Conservation (phyloP, 2,888 invertebrate genomes). For the Frankliniella fusca region DNA sequence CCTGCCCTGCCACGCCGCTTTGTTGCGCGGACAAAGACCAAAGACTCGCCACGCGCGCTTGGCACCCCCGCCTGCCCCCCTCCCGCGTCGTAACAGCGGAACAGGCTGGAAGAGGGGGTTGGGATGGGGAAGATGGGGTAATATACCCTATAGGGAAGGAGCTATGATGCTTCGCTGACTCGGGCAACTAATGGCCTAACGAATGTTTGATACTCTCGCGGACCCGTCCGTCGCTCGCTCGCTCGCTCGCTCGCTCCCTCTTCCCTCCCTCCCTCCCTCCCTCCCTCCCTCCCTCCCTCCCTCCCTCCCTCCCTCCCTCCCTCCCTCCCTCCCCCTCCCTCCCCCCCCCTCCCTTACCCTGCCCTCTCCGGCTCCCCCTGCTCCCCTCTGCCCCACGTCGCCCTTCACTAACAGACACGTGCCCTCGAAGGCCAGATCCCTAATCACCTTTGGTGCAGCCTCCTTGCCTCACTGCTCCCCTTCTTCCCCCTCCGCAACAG, state of each 20-base stretch:
- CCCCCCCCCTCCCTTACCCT: background rate
- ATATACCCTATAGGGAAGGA: too few species aligned
- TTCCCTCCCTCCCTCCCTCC: background rate
- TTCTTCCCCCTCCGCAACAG: background rate
- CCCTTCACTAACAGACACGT: too few species aligned
- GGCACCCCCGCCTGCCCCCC: too few species aligned
- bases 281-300: background rate
- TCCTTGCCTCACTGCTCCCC: background rate
- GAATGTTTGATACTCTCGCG: background rate
- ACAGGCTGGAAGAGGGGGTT: too few species aligned
- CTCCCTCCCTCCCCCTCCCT: background rate
- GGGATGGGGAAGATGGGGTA: too few species aligned
- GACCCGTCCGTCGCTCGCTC: background rate
- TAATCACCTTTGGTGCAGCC: too few species aligned
- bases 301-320: background rate
- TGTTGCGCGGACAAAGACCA: conserved; percentile 1
- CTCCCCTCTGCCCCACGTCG: too few species aligned
- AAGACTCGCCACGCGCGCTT: background rate
- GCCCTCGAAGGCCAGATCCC: too few species aligned
- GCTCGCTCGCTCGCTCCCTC: background rate
- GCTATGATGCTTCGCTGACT: too few species aligned
- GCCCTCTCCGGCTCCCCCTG: too few species aligned
- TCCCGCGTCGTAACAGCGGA: too few species aligned
- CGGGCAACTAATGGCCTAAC: too few species aligned
- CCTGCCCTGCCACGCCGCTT: background rate